Evolutionary conservation across 2,888 invertebrate genomes (phyloP), one percentile per base, ranked within the genome.

Genomic region (Erebia palarica): DNA sequence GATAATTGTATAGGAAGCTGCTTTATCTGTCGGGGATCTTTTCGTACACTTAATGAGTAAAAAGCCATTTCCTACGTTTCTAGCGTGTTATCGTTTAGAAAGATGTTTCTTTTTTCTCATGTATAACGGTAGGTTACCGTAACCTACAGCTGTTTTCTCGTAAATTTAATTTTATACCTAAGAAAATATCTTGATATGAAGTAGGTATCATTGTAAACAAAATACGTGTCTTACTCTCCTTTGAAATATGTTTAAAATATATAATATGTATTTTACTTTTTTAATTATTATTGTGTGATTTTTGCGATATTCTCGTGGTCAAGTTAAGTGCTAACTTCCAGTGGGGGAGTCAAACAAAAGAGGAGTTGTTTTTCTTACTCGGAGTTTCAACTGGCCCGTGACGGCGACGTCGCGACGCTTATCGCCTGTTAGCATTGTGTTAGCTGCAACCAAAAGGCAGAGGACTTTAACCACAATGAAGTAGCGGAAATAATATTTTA

Each of bases 371-470:
- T 65, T 71, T 66, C 71, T 68, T 65, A 72, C 49, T 68, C 53
- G 36, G 21, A 72, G 70, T 51, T 72, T 75, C 77, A 78, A 80
- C 79, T 80, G 83, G 82, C 78, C 86, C 88, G 86, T 88, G 87
- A 85, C 89, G 87, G 82, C 87, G 87, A 81, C 86, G 85, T 76
- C 82, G 80, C 77, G 87, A 78, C 87, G 87, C 81, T 70, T 79
- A 75, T 55, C 71, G 64, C 68, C 55, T n/a, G 51, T 14, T 27
- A 36, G 36, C 51, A 7, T 65, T 69, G 64, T 75, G n/a, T 59
- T 36, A 9, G 36, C 42, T 14, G 16, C 2, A 36, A 44, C 60
- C 42, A 61, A 47, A 44, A 44, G 13, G 16, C 42, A 55, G 18
- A 8, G 8, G 18, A 55, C 55, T 55, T 18, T 53, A 11, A 55